phyloP scores from a whole-genome alignment of 2,113 vertebrate genomes.

The Grantiella picta region DNA sequence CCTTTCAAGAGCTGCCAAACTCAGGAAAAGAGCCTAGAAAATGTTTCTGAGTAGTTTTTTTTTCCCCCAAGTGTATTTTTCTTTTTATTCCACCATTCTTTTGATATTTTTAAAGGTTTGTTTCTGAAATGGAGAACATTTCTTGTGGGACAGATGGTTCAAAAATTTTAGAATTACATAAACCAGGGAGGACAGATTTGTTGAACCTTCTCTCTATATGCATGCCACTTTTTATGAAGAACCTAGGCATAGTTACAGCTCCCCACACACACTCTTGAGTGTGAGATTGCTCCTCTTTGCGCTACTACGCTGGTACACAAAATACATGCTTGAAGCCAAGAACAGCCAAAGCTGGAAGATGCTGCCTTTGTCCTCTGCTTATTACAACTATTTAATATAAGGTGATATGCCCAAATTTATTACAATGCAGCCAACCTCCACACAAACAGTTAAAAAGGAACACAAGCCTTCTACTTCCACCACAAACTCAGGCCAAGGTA shows the following conservation, averaged over 20 bases:
- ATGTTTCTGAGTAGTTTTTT: neutral
- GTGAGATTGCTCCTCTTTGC: neutral
- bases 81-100: neutral
- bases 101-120: neutral
- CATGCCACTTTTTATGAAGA: neutral
- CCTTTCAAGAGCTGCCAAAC: neutral
- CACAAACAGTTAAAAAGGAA: neutral
- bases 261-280: neutral
- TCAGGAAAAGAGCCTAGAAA: neutral
- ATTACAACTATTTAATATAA: neutral
- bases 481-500: neutral
- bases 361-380: neutral
- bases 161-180: slow-evolving; percentile 12
- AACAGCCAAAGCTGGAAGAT: neutral
- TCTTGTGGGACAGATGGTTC: slow-evolving; percentile 37
- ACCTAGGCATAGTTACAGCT: neutral
- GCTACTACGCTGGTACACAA: neutral
- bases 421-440: neutral
- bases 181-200: slow-evolving; percentile 22
- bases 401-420: neutral
- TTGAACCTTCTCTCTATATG: neutral
- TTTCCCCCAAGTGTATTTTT: neutral
- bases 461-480: neutral
- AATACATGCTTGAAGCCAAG: neutral
- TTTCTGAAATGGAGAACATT: neutral